phyloP scores from a whole-genome alignment of 2,113 vertebrate genomes.

The Pelmatolapia mariae region DNA sequence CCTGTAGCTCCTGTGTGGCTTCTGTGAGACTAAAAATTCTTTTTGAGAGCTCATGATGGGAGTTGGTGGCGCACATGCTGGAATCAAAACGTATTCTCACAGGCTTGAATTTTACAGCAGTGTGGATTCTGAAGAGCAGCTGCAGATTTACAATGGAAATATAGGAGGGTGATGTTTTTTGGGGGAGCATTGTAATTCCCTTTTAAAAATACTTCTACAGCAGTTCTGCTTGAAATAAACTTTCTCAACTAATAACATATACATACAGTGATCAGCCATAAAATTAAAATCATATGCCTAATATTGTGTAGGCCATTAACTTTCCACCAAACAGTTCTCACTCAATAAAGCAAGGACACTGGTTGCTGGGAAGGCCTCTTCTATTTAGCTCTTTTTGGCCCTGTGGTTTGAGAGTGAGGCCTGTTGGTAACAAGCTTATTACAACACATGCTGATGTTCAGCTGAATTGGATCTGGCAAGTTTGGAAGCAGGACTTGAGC shows the following conservation, averaged over 20 bases:
- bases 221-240: background rate
- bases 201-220: background rate
- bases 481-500: background rate
- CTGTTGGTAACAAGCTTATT: background rate
- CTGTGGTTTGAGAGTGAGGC: background rate
- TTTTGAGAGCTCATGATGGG: background rate
- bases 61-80: background rate
- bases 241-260: background rate
- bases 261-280: background rate
- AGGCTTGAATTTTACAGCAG: background rate
- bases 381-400: background rate
- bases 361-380: background rate
- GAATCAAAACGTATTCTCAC: background rate
- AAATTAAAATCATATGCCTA: background rate
- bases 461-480: background rate
- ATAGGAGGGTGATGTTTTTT: background rate
- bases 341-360: background rate
- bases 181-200: background rate
- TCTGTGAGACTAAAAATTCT: background rate
- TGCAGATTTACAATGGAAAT: background rate
- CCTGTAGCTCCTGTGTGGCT: conserved; percentile 1
- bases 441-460: background rate
- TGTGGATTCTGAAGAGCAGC: background rate
- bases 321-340: background rate
- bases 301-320: background rate